Conservation (phyloP, 2,888 invertebrate genomes). For the Chydorus sphaericus region DNA sequence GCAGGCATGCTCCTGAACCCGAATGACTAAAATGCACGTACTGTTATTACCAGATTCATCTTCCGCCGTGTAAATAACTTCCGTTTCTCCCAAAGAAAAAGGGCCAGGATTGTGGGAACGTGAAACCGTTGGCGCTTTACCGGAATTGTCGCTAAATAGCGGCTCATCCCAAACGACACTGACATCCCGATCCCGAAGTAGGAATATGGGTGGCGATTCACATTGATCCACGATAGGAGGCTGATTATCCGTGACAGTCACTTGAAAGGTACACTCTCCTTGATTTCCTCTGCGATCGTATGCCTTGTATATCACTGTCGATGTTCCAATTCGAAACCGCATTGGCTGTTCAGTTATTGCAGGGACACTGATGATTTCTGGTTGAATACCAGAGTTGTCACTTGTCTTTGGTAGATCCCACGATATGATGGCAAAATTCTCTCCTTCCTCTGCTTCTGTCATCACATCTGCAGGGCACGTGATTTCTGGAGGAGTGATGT, state of each 20-base stretch:
- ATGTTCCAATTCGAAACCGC: conserved; percentile 42
- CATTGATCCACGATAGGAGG: conserved; percentile 43
- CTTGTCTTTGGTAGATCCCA: conserved; percentile 36
- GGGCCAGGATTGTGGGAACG: conserved; percentile 29
- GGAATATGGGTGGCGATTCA: conserved; percentile 38
- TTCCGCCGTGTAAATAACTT: conserved; percentile 40
- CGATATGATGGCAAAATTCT: conserved; percentile 36
- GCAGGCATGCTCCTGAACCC: conserved; percentile 37
- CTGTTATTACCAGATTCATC: conserved; percentile 43
- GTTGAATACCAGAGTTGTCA: conserved; percentile 43
- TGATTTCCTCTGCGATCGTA: conserved; percentile 44
- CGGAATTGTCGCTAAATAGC: conserved; percentile 41
- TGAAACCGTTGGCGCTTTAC: conserved; percentile 23
- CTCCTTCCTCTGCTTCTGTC: conserved; percentile 32
- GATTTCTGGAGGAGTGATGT: conserved; percentile 41
- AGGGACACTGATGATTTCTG: conserved; percentile 42
- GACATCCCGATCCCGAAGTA: conserved; percentile 30
- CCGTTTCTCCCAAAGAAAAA: conserved; percentile 40
- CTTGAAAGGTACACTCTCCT: conserved; percentile 42
- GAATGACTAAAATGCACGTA: conserved; percentile 42
- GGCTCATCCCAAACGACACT: conserved; percentile 42
- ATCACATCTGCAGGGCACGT: conserved; percentile 40
- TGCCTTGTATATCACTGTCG: conserved; percentile 43
- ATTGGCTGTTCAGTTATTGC: conserved; percentile 36
- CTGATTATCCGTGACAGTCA: conserved; percentile 41